Conservation (phyloP, 2,113 vertebrate species). For the Cynopterus brachyotis region DNA sequence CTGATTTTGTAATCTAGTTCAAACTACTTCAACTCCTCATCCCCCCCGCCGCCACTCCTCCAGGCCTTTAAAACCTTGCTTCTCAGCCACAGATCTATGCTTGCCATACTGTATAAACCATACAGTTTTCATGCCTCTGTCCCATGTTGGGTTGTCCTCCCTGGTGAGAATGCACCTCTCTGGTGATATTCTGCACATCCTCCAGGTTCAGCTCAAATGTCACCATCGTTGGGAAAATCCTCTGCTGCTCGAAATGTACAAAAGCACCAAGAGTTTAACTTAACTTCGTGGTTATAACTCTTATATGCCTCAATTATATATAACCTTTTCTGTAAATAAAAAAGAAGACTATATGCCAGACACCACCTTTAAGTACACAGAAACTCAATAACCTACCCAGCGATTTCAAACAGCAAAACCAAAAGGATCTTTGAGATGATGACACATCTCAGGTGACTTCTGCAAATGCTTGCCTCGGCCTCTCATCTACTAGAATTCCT, state of each 20-base stretch:
- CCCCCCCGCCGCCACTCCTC: not conserved
- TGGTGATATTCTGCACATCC: not conserved
- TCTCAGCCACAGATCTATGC: not conserved
- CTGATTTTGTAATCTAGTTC: not conserved
- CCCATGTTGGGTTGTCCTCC: not conserved
- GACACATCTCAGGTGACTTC: not conserved
- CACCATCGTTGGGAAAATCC: not conserved
- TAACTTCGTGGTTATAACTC: not conserved
- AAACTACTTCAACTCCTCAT: not conserved
- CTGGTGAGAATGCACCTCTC: not conserved
- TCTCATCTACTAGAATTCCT: conserved; percentile 12
- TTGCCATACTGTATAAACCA: not conserved
- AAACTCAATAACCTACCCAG: not conserved
- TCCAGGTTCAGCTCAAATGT: not conserved
- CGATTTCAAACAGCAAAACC: conserved; percentile 35
- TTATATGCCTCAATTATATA: not conserved
- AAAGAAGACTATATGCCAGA: not conserved
- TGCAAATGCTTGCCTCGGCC: not conserved
- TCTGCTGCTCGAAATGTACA: not conserved
- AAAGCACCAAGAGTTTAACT: not conserved
- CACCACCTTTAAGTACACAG: not conserved
- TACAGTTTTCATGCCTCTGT: not conserved
- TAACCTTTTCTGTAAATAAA: conserved; percentile 35
- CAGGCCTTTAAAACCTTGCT: not conserved
- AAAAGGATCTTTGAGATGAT: conserved; percentile 42